A percentile compares a stretch with the other conserved stretches of the same genome.
Conservation (phyloP, 2,113 vertebrate genomes). For the Protobothrops flavoviridis region DNA sequence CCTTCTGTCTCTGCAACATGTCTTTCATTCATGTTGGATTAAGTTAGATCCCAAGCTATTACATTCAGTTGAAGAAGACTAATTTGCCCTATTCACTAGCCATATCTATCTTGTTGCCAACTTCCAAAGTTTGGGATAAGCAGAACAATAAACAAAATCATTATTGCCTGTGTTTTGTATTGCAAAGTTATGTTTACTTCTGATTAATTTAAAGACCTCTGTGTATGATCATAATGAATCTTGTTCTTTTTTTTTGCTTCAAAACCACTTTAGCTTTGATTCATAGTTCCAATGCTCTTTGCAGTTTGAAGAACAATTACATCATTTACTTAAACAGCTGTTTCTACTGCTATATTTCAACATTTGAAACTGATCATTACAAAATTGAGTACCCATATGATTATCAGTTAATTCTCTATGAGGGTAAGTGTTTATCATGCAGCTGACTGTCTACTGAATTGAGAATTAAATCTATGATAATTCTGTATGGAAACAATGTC, state of each 20-base stretch:
- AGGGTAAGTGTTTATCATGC: conserved; percentile 27
- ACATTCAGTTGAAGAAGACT: background rate
- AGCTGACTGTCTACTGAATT: conserved; percentile 11
- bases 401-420: conserved; percentile 39
- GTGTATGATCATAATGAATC: background rate
- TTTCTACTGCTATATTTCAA: conserved; percentile 33
- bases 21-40: background rate
- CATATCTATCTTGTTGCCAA: background rate
- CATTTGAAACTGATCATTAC: conserved; percentile 21
- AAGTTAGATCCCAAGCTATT: background rate
- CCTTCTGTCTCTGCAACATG: background rate
- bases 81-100: background rate
- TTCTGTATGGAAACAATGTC: conserved; percentile 6
- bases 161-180: conserved; percentile 11
- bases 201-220: conserved; percentile 22
- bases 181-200: conserved; percentile 10
- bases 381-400: conserved; percentile 29
- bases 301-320: background rate
- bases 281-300: conserved; percentile 34
- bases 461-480: background rate
- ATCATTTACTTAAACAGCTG: conserved; percentile 16
- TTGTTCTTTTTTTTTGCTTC: conserved; percentile 35
- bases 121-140: background rate
- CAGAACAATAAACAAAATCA: conserved; percentile 10
- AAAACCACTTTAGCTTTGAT: conserved; percentile 30